Evolutionary conservation across 2,888 invertebrate genomes (phyloP), one percentile per base, ranked within the genome.

Genomic region (Epiblema foenella): DNA sequence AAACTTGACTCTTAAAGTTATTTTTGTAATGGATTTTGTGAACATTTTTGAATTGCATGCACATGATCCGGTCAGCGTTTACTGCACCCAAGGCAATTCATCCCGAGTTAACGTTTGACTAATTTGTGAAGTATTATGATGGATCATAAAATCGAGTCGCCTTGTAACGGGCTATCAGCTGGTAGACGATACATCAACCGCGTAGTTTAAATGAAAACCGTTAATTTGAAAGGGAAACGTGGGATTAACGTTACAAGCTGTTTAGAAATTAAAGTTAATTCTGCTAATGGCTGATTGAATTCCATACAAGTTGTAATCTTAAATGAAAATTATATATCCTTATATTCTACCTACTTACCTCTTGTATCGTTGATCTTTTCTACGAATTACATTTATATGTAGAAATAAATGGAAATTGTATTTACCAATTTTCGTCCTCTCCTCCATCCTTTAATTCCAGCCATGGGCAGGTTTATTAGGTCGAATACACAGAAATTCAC

Each of bases 51-150:
- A 88, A 87, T 83, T 89, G 89, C 89, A 90, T 87, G 83, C 82
- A 80, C 82, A 85, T 88, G 85, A 89, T 85, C 83, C 83, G 86
- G 84, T 82, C 84, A 84, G 81, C 89, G 89, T 92, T 93, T 92
- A 92, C 90, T 91, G 92, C 92, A 92, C 90, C 88, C 89, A 87
- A 83, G 85, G 89, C 86, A 87, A 89, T 90, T 89, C 87, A 81
- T 83, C 84, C 82, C 78, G 84, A 89, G 88, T 92, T 91, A 92
- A 91, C 92, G 88, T 91, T 89, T 87, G 89, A 90, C 93, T 93
- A 93, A 93, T 93, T 92, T 92, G 93, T 91, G 90, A 92, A 90
- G 89, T 85, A 82, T 87, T 90, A 88, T 89, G 83, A 84, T 78
- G 83, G 77, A 83, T 83, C 86, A 84, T 91, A 89, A 91, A 90